phyloP scores from a whole-genome alignment of 92 coral and sea anemone genomes.

The Galaxea fascicularis region DNA sequence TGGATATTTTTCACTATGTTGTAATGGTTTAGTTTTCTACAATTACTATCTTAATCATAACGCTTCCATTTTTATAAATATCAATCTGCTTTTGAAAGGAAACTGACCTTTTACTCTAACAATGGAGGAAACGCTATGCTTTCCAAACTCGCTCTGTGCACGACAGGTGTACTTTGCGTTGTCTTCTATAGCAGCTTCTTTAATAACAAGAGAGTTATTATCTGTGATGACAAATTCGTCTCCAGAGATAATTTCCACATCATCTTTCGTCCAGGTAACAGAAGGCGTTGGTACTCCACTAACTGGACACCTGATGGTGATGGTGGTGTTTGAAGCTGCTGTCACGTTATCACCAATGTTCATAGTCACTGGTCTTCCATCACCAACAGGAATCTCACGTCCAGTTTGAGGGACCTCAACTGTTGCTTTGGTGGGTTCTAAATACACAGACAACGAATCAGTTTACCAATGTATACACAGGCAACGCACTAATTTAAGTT shows the following conservation, averaged over 20 bases:
- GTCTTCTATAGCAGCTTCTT: background rate
- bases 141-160: slow-evolving; percentile 48
- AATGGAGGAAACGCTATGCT: slow-evolving; percentile 27
- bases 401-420: background rate
- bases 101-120: slow-evolving; percentile 57
- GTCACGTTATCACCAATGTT: slow-evolving; percentile 69
- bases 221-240: background rate
- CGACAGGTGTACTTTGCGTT: slow-evolving; percentile 59
- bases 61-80: too few species aligned
- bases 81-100: background rate
- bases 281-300: slow-evolving; percentile 76
- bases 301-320: slow-evolving; percentile 69
- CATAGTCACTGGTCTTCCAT: slow-evolving; percentile 55
- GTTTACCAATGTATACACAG: too few species aligned
- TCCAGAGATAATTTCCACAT: background rate
- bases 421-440: slow-evolving; percentile 46
- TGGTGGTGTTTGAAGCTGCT: slow-evolving; percentile 62
- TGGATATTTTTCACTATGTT: too few species aligned
- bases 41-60: too few species aligned
- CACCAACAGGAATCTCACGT: slow-evolving; percentile 57
- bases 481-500: too few species aligned
- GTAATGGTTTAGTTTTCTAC: too few species aligned
- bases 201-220: background rate
- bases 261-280: slow-evolving; percentile 65
- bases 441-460: background rate